Base-by-base conservation (phyloP, 2,113 vertebrate species). In the Microtus ochrogaster region DNA sequence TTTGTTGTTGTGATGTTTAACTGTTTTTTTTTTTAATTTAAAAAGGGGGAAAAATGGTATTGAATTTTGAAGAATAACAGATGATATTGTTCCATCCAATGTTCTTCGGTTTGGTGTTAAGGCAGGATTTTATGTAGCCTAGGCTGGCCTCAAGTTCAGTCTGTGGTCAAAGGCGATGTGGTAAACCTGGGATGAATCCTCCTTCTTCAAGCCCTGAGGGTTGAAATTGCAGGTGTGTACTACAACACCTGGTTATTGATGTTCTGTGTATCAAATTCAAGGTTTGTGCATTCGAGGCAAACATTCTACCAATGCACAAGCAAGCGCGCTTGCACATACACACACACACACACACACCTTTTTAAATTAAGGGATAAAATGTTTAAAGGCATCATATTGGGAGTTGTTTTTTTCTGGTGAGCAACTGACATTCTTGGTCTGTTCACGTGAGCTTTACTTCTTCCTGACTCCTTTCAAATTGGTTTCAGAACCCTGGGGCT, bases 381-480 rank as follows among this genome's bases (percentile, higher is more conserved):
- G 26, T 44, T 84, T 84, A 84, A 84, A 44, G 58, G 1, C 14
- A 0, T 41, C 0, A 1, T 26, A 39, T 30, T 47, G 5, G 52
- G 17, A 28, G 22, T 41, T 68, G 21, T 19, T 5, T 82, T 86
- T 87, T 41, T n/a, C 58, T 92, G 36, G 58, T 87, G 83, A 79
- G 28, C 19, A 41, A 11, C 58, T 79, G 65, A 26, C 84, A 8
- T 33, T 92, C 3, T 47, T 58, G 90, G 58, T 84, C 82, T 72
- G 90, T 81, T 95, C 94, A 86, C 88, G 1, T 63, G n/a, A 36
- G 28, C n/a, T 94, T 92, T 84, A 63, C 76, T 58, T 79, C 36
- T 44, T 92, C 52, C 44, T n/a, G 17, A 84, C 58, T 84, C n/a
- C 33, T 84, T 84, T 77, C 33, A 52, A 14, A 3, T 78, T 19